A percentile compares a stretch with the other conserved stretches of the same genome.
Conservation (phyloP, 2,888 invertebrate genomes). For the Caenorhabditis afra region DNA sequence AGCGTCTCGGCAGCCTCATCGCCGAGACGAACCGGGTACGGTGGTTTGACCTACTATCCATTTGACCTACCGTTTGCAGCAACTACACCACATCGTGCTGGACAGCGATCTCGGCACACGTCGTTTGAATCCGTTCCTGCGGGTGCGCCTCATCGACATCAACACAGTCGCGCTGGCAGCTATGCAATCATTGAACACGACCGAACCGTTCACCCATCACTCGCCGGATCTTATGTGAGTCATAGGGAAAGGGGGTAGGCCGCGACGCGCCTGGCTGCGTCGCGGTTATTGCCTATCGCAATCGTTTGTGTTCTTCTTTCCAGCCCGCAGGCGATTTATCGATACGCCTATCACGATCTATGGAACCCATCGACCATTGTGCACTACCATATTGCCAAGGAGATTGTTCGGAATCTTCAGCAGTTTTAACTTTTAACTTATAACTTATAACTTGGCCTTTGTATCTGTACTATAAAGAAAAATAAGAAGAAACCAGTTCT, state of each 20-base stretch:
- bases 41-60: neutral
- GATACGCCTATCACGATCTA: constrained; percentile 69
- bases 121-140: constrained; percentile 60
- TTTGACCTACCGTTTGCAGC: constrained; percentile 45
- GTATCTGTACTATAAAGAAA: no score
- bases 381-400: constrained; percentile 72
- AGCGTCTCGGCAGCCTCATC: constrained; percentile 63
- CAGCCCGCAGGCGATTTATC: no score
- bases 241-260: no score
- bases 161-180: constrained; percentile 71
- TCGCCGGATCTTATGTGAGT: constrained; percentile 66
- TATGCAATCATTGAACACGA: constrained; percentile 70
- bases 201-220: constrained; percentile 75
- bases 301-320: no score
- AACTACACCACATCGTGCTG: constrained; percentile 67
- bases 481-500: no score
- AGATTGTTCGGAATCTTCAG: constrained; percentile 69
- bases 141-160: constrained; percentile 69
- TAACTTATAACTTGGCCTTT: no score
- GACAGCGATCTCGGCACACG: constrained; percentile 68
- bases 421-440: constrained; percentile 56
- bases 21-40: constrained; percentile 69
- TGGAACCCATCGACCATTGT: constrained; percentile 76
- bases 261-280: no score
- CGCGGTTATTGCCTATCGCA: no score